Base-by-base conservation (phyloP, 2,888 invertebrate species). In the Anarsia innoxiella region DNA sequence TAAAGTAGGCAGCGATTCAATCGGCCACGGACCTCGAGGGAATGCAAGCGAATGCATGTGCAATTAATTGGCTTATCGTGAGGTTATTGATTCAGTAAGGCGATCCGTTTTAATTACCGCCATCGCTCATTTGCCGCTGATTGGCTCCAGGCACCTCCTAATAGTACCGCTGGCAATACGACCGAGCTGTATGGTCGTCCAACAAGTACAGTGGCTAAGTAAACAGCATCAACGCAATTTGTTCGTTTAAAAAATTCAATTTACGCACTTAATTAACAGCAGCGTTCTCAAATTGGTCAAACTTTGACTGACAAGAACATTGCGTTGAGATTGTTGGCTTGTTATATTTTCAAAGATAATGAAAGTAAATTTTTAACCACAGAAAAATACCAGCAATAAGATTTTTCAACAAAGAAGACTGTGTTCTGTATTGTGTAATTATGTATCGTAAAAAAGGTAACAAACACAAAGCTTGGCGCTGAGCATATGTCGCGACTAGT, bases 41-140 rank as follows among this genome's bases (percentile, higher is more conserved):
- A 69, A 56, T 49, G 53, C 55, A 53, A 44, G 59, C 53, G 54
- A 51, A 51, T 53, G 68, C 70, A 68, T 74, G 75, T 74, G 74
- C 77, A 77, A 83, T 83, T 82, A 82, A 83, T 83, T 78, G 71
- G 65, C 80, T 80, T 83, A 83, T 80, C 82, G 82, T 59, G 60
- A 58, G 60, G 68, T 75, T 80, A 82, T 83, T 83, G 83, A 80
- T 79, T 80, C 59, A 60, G 83, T 79, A 83, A 82, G 78, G 74
- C 74, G 80, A 83, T 82, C 80, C 75, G 72, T 77, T 80, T 80
- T 83, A 83, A 83, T 83, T 83, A 78, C 74, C 66, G 55, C 59
- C 76, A 76, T 78, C 73, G 75, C 71, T 79, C 74, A 79, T 79
- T 77, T 72, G 69, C 70, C 61, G 63, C 57, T 77, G 79, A 80